These are phyloP conservation scores for Poeciliopsis infans DNA, from an alignment of 2,797 vertebrate species.

Conservation along the genomic window DNA sequence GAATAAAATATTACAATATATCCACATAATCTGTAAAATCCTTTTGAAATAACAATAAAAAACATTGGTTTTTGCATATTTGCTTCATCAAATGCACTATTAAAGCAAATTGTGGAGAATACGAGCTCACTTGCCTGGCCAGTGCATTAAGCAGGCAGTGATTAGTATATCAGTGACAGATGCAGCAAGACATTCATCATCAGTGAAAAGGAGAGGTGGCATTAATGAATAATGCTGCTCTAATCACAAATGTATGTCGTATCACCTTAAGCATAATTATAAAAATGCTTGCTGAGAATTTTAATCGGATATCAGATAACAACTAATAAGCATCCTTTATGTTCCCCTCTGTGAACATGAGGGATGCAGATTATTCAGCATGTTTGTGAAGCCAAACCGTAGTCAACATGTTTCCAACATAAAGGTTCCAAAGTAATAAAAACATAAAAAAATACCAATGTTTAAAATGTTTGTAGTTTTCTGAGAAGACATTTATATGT, in stretches of 20 bases:
- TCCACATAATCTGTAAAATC: not conserved
- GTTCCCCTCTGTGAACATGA: not conserved
- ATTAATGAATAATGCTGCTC: conserved; percentile 45
- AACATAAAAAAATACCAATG: not conserved
- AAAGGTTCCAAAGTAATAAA: conserved; percentile 43
- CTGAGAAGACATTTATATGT: conserved; percentile 10
- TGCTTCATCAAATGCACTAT: conserved; percentile 8
- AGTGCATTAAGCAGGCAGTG: conserved; percentile 71
- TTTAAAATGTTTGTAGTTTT: conserved; percentile 24
- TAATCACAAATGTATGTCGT: conserved; percentile 25
- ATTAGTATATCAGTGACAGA: conserved; percentile 72
- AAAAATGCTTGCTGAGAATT: conserved; percentile 13
- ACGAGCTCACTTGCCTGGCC: conserved; percentile 66
- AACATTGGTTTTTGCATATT: not conserved
- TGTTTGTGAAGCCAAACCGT: conserved; percentile 12
- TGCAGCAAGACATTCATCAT: conserved; percentile 72
- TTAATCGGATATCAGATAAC: conserved; percentile 19
- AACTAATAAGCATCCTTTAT: conserved; percentile 16
- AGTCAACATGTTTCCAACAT: not conserved
- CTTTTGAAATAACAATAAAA: too few relatives aligned
- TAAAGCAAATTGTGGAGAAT: conserved; percentile 52
- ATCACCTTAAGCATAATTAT: conserved; percentile 12
- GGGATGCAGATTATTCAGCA: conserved; percentile 10
- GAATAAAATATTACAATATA: not conserved
- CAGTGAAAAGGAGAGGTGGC: conserved; percentile 50